phyloP scores from a whole-genome alignment of 2,113 vertebrate genomes.

The Lepidothrix coronata region DNA sequence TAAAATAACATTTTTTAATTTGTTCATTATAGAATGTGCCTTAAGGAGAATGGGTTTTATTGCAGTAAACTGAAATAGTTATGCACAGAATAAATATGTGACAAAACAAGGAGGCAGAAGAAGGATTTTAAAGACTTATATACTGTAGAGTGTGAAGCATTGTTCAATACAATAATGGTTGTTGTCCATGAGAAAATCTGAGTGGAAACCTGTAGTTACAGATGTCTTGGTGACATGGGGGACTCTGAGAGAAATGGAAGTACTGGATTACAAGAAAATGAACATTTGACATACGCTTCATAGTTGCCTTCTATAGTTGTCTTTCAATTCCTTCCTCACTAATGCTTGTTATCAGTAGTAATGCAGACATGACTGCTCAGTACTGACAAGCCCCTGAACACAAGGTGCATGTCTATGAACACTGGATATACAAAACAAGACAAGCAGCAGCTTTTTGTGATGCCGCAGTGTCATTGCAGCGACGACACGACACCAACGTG shows the following conservation, averaged over 20 bases:
- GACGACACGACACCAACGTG: not conserved
- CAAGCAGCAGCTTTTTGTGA: not conserved
- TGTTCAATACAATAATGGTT: not conserved
- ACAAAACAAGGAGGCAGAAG: not conserved
- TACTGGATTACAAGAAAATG: not conserved
- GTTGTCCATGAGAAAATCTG: not conserved
- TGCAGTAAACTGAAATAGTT: not conserved
- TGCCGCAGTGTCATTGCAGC: not conserved
- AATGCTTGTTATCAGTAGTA: conserved; percentile 18
- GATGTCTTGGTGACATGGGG: not conserved
- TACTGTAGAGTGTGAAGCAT: not conserved
- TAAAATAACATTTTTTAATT: conserved; percentile 20
- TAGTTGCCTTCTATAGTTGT: not conserved
- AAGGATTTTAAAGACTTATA: not conserved
- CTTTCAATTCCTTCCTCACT: not conserved
- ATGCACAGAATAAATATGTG: not conserved
- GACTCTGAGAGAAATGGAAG: not conserved
- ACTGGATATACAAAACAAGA: not conserved
- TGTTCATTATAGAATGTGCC: conserved; percentile 10
- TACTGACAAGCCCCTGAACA: not conserved
- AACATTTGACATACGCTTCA: not conserved
- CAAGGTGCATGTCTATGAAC: not conserved
- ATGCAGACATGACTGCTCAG: not conserved
- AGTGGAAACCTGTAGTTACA: not conserved
- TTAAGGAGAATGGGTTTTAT: conserved; percentile 27